Percentiles rank a stretch among this genome's conserved stretches.
These are phyloP conservation scores for Caenorhabditis doughertyi DNA, from an alignment of 2,888 invertebrate genomes.

Conservation along the genomic window DNA sequence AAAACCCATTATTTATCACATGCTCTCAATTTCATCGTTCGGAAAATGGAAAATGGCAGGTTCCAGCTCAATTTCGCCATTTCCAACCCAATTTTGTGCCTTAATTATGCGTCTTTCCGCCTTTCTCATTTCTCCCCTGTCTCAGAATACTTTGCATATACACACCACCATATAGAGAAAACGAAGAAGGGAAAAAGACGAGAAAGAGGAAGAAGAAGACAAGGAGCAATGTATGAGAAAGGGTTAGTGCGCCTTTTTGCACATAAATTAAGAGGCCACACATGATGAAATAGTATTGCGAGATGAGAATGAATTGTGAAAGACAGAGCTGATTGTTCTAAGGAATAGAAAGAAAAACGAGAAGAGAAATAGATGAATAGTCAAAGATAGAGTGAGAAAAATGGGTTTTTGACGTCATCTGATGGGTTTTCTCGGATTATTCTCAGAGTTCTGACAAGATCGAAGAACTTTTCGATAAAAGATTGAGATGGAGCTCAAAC, in stretches of 20 bases:
- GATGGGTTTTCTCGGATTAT: too few relatives aligned
- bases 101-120: slow-evolving; percentile 43
- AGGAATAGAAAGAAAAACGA: not conserved
- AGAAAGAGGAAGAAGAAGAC: too few relatives aligned
- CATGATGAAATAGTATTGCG: slow-evolving; percentile 50
- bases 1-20: not conserved
- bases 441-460: too few relatives aligned
- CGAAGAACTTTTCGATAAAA: too few relatives aligned
- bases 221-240: slow-evolving; percentile 30
- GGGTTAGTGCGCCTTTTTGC: slow-evolving; percentile 49
- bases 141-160: slow-evolving; percentile 35
- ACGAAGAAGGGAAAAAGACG: too few relatives aligned
- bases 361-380: slow-evolving; percentile 18
- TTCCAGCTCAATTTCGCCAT: not conserved
- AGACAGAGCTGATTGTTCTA: not conserved
- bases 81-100: slow-evolving; percentile 36
- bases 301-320: slow-evolving; percentile 2
- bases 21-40: not conserved
- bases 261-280: slow-evolving; percentile 61
- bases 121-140: not conserved
- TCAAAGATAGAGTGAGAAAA: not conserved
- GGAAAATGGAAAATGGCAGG: too few relatives aligned
- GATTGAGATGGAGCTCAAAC: too few relatives aligned
- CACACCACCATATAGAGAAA: slow-evolving; percentile 18
- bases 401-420: not conserved